Evolutionary conservation across 2,113 vertebrate species (phyloP).

Genomic region (Equus przewalskii): DNA sequence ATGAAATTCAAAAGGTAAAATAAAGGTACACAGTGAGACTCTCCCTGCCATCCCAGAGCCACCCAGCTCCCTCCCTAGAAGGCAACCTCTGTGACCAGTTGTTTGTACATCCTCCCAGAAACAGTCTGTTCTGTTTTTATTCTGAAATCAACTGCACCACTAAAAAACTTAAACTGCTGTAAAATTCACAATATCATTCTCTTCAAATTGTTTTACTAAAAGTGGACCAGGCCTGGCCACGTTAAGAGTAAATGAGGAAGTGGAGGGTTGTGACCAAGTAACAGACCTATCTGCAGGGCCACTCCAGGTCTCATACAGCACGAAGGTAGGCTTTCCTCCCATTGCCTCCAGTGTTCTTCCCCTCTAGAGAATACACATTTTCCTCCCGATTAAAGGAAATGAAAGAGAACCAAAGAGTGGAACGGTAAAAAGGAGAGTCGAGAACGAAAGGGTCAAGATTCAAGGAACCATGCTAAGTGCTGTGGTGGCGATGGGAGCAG

Average conservation of each 20-base stretch:
- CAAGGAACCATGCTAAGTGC: background rate
- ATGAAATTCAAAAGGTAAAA: slow-evolving; percentile 32
- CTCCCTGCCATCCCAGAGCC: background rate
- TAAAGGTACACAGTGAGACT: background rate
- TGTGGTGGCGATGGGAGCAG: background rate
- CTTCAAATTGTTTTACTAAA: slow-evolving; percentile 11
- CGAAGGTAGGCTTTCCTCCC: background rate
- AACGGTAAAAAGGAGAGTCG: background rate
- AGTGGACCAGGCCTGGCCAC: background rate
- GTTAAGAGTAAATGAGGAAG: background rate
- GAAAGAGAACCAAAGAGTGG: background rate
- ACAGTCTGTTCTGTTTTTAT: background rate
- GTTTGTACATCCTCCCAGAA: slow-evolving; percentile 42
- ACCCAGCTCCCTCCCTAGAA: background rate
- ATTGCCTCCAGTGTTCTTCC: background rate
- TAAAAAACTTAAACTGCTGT: slow-evolving; percentile 2
- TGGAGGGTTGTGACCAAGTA: background rate
- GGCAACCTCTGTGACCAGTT: background rate
- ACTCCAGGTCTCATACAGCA: background rate
- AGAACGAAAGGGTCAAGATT: background rate
- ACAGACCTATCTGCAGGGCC: background rate
- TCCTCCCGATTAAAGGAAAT: slow-evolving; percentile 21
- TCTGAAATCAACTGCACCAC: background rate
- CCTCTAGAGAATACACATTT: background rate
- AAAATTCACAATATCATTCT: background rate